A percentile compares a stretch with the other conserved stretches of the same genome.
Conservation (phyloP, 2,888 invertebrate genomes). For the Caenorhabditis angaria region DNA sequence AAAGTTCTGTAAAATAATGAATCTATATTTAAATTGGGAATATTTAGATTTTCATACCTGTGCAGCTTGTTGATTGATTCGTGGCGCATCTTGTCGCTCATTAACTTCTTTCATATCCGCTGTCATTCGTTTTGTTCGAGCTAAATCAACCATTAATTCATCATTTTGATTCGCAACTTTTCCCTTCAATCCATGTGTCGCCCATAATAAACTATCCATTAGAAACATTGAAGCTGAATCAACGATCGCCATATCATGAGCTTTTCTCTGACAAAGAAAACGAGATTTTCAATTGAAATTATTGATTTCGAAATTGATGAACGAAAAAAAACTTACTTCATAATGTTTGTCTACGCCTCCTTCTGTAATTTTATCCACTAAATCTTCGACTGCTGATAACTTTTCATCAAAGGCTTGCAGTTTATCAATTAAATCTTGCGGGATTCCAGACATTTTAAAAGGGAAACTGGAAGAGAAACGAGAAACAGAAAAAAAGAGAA, state of each 20-base stretch:
- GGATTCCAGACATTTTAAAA: conserved; percentile 13
- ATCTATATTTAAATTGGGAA: conserved; percentile 1
- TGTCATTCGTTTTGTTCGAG: conserved; percentile 22
- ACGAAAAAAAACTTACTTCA: conserved; percentile 16
- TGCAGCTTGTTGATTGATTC: conserved; percentile 30
- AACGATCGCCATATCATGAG: conserved; percentile 37
- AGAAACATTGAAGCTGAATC: conserved; percentile 35
- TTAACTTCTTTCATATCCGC: conserved; percentile 39
- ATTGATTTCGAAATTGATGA: not conserved
- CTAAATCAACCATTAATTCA: conserved; percentile 27
- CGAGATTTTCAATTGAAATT: too few relatives aligned
- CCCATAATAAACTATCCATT: conserved; percentile 38
- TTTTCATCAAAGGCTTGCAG: conserved; percentile 25
- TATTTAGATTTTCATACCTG: not conserved
- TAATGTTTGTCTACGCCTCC: conserved; percentile 38
- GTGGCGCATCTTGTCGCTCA: conserved; percentile 31
- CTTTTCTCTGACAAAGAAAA: conserved; percentile 27
- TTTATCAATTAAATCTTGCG: conserved; percentile 29
- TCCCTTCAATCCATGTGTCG: conserved; percentile 31
- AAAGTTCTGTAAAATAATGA: conserved; percentile 8
- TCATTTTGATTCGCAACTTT: conserved; percentile 36
- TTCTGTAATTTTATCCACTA: conserved; percentile 23
- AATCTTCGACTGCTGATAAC: conserved; percentile 31
- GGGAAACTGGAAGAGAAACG: not conserved
- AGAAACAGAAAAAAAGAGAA: not conserved